These are phyloP conservation scores for Syngnathus rostellatus DNA, from an alignment of 2,797 vertebrate genomes.

Conservation along the genomic window DNA sequence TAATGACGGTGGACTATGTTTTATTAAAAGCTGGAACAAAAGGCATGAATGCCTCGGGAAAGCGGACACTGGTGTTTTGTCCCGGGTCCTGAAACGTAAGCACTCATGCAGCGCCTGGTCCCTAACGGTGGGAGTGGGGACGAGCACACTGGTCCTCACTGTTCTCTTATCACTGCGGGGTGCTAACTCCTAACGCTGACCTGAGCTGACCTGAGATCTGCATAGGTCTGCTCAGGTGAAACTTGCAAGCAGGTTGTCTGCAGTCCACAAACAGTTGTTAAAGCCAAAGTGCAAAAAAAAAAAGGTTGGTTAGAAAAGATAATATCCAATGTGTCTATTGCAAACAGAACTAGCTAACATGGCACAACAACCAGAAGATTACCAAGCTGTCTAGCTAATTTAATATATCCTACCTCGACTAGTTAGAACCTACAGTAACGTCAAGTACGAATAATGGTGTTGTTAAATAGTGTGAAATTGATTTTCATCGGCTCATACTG, in stretches of 20 bases:
- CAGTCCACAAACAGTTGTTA: background rate
- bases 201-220: slow-evolving; percentile 8
- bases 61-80: slow-evolving; percentile 64
- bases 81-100: slow-evolving; percentile 56
- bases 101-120: slow-evolving; percentile 38
- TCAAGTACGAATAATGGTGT: background rate
- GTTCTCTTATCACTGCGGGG: slow-evolving; percentile 20
- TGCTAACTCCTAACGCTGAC: slow-evolving; percentile 17
- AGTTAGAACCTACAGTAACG: too few relatives aligned
- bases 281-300: background rate
- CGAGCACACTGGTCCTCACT: slow-evolving; percentile 39
- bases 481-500: too few relatives aligned
- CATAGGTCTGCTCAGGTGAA: background rate
- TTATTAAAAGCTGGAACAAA: slow-evolving; percentile 71
- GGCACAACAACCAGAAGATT: background rate
- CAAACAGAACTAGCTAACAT: too few relatives aligned
- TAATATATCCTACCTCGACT: background rate
- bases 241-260: background rate
- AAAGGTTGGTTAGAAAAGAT: too few relatives aligned
- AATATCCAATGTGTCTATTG: too few relatives aligned
- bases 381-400: background rate
- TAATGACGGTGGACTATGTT: slow-evolving; percentile 64
- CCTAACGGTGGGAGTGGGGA: slow-evolving; percentile 39
- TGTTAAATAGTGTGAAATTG: too few relatives aligned
- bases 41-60: slow-evolving; percentile 51